Percentiles rank a stretch among this genome's conserved stretches.
These are phyloP conservation scores for Pelagia noctiluca DNA, from an alignment of 30 jellyfish, hydroid and myxozoan genomes.

Conservation along the genomic window DNA sequence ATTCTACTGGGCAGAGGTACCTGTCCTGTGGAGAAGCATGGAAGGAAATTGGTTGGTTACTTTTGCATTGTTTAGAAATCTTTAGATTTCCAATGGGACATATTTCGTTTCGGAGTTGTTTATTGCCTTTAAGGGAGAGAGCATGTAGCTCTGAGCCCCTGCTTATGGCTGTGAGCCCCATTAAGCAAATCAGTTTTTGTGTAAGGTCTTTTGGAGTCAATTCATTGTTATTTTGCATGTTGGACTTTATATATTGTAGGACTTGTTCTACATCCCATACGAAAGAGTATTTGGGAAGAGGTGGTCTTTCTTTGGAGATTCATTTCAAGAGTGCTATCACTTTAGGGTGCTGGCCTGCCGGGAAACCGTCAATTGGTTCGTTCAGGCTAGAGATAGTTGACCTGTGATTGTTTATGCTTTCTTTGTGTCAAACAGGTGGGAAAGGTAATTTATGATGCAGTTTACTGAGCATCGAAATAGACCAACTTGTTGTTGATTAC, in stretches of 20 bases:
- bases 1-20: neutral
- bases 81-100: neutral
- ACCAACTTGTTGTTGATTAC: constrained; percentile 19
- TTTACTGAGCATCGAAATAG: constrained; percentile 22
- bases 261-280: constrained; percentile 18
- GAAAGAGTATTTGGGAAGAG: too few relatives aligned
- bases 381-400: constrained; percentile 8
- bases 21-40: neutral
- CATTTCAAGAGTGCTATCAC: neutral
- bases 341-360: neutral
- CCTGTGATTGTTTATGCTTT: constrained; percentile 4
- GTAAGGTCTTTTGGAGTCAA: neutral
- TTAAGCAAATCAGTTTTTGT: neutral
- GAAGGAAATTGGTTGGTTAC: neutral
- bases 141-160: too few relatives aligned
- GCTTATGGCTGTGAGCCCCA: constrained; percentile 14
- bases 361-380: neutral
- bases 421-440: constrained; percentile 12
- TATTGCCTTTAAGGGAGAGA: neutral
- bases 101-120: neutral
- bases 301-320: too few relatives aligned
- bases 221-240: neutral
- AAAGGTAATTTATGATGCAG: neutral
- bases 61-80: neutral
- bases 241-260: neutral